Evolutionary conservation across 2,888 invertebrate species (phyloP), one percentile per base, ranked within the genome.

Genomic region (Cryptus armator): DNA sequence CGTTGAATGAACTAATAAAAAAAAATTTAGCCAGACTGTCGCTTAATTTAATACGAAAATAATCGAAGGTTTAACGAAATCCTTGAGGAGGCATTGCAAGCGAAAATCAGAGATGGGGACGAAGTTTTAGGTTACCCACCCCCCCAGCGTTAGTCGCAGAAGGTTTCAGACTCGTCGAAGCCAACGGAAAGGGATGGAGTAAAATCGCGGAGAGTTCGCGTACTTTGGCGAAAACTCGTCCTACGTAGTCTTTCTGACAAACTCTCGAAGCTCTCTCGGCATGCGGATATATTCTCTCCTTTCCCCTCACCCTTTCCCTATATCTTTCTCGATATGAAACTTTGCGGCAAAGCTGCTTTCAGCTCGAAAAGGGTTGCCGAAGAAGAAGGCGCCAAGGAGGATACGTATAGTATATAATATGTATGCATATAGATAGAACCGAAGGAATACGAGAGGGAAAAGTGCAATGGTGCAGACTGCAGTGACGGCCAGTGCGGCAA

Each of bases 301-400:
- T 44, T 46, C 19, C 9, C 44, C 19, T 37, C 24, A 2, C 70
- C 6, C 70, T 19, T 72, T 29, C 44, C 44, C 53, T 19, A 53
- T 56, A 72, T 59, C 59, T 59, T 72, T n/a, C 44, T 24, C 72
- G 59, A 72, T 59, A 59, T 59, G 29, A 72, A 72, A 72, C 72
- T 72, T 72, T 72, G 56, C 44, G 44, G 56, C 59, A 59, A 72
- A 72, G 72, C 72, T 72, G 72, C 72, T 72, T 72, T 32, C 72
- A 59, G 59, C 72, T 44, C 72, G 72, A 59, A 72, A 44, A 72
- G 44, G 32, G 56, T 59, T 56, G n/a, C 44, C n/a, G 72, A 59
- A 19, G 72, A 72, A 44, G 29, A 14, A 44, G 32, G 43, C 24
- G 59, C 44, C 19, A 29, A 44, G 19, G 16, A 53, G 2, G 16